Conservation (phyloP, 2,113 vertebrate genomes). For the Miniopterus natalensis region DNA sequence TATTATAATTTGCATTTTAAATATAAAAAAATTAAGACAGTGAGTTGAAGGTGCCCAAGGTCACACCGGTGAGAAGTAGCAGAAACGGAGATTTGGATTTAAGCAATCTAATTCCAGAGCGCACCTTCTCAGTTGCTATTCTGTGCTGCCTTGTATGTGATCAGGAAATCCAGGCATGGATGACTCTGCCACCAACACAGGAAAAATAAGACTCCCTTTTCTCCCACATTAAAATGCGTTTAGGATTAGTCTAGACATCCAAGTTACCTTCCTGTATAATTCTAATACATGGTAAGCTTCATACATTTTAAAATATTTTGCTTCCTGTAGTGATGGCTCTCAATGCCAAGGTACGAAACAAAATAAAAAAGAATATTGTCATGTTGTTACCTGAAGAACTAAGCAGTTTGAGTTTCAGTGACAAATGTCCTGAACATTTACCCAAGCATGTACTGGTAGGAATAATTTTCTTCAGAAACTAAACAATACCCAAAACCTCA, state of each 20-base stretch:
- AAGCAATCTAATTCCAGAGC: background rate
- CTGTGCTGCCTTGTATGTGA: background rate
- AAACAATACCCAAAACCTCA: background rate
- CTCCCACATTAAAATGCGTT: background rate
- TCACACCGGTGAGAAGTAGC: background rate
- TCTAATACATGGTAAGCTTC: background rate
- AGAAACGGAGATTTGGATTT: background rate
- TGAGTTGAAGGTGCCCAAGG: background rate
- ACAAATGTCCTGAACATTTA: constrained; percentile 24
- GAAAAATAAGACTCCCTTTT: background rate
- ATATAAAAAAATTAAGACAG: background rate
- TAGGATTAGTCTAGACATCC: background rate
- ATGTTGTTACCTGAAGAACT: constrained; percentile 8
- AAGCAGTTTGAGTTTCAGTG: background rate
- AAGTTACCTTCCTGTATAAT: background rate
- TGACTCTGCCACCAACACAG: background rate
- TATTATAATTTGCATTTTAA: background rate
- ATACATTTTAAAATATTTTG: background rate
- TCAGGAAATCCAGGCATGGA: background rate
- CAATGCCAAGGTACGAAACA: background rate
- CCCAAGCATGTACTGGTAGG: background rate
- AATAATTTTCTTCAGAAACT: constrained; percentile 42
- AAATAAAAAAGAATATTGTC: constrained; percentile 34
- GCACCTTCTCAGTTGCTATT: background rate
- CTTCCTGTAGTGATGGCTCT: background rate